Evolutionary conservation across 2,113 vertebrate species (phyloP), one percentile per base, ranked within the genome.

Genomic region (Oncorhynchus masou): DNA sequence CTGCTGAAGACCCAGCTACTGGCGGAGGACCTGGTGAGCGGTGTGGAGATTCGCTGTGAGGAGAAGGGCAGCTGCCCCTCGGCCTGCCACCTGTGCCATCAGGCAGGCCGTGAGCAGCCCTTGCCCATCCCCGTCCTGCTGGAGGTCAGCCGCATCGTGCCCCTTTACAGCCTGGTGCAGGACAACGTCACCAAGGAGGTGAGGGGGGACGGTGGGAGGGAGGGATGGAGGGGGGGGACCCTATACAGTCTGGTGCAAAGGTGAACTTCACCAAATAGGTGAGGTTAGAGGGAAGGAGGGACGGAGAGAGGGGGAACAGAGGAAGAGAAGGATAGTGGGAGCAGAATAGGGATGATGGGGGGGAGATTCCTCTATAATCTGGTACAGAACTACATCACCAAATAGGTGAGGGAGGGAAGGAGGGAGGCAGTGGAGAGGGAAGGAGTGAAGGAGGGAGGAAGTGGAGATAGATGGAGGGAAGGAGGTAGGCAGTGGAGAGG

Each of bases 101-200:
- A 95, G 51, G 82, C 94, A 0, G 95, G 93, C 74, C 96, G 95
- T 74, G 97, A 98, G 83, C 95, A 95, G 79, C 91, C 96, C 76
- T 96, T 96, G 70, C 97, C 97, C 0, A 93, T 92, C 0, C 98
- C 97, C 0, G 95, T 98, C 4, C 93, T 99, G 64, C 92, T 99
- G 91, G 98, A 99, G 86, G 96, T 99, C 87, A 98, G 92, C 90
- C 93, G 91, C 0, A 94, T 97, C 73, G 94, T 97, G 59, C 96
- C 98, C 9, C 94, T 99, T n/a, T 99, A 98, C 0, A 96, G 94
- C 27, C 92, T 99, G 72, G 95, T 99, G 82, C 97, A 97, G 88
- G 96, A 99, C 89, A 99, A 99, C 0, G 85, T 94, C 80, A 99
- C 98, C 83, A 96, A 94, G 88, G 96, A 99, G 97, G 97, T 99